phyloP scores from a whole-genome alignment of 2,113 vertebrate species.

The Sylvilagus bachmani region DNA sequence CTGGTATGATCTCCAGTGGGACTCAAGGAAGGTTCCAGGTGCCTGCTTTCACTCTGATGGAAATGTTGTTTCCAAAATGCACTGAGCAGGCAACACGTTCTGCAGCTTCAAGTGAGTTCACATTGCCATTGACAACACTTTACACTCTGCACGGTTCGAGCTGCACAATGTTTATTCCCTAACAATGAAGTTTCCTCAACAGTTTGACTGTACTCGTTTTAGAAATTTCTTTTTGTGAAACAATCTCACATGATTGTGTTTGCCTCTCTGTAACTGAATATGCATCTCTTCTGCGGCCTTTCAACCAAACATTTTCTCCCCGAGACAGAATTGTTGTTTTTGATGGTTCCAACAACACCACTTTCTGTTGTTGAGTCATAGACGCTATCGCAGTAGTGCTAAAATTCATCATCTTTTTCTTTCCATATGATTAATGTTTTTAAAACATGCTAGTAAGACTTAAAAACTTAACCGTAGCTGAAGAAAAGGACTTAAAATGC shows the following conservation, averaged over 20 bases:
- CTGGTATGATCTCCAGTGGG: not conserved
- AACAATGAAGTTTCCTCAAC: conserved; percentile 74
- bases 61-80: conserved; percentile 59
- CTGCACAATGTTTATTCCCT: conserved; percentile 76
- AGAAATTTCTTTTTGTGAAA: conserved; percentile 77
- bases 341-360: conserved; percentile 85
- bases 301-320: conserved; percentile 80
- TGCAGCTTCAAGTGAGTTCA: conserved; percentile 40
- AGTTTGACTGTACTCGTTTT: conserved; percentile 77
- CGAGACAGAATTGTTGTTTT: conserved; percentile 84
- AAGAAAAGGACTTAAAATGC: conserved; percentile 79
- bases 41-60: conserved; percentile 35
- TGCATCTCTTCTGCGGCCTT: conserved; percentile 61
- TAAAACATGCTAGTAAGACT: conserved; percentile 81
- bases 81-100: conserved; percentile 56
- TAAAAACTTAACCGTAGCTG: conserved; percentile 73
- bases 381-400: conserved; percentile 76
- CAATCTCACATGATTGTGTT: conserved; percentile 70
- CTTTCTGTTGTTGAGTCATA: conserved; percentile 86
- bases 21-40: conserved; percentile 44
- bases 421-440: conserved; percentile 80
- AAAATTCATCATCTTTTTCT: conserved; percentile 82
- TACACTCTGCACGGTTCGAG: conserved; percentile 55
- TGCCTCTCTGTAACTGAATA: conserved; percentile 62
- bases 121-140: conserved; percentile 59